Evolutionary conservation across 2,888 invertebrate genomes (phyloP).

Genomic region (Erebia epiphron): DNA sequence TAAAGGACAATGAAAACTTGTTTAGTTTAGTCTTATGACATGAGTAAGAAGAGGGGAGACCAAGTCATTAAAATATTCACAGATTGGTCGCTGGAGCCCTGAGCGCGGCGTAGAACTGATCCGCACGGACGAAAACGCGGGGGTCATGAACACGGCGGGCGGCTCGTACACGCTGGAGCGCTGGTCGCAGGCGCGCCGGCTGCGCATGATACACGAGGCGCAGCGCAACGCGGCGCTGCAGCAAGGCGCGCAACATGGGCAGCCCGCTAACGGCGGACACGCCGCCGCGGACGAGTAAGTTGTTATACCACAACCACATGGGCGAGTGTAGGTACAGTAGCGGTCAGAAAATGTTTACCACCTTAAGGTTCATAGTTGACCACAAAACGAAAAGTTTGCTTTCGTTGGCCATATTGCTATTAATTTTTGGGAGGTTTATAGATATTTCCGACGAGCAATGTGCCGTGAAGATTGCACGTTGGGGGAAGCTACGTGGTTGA

Average conservation of each 20-base stretch:
- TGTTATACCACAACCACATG: background rate
- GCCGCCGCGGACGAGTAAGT: constrained; percentile 28
- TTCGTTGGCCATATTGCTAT: no score
- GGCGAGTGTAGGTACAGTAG: no score
- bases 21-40: no score
- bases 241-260: constrained; percentile 11
- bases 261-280: constrained; percentile 45
- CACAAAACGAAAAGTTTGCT: no score
- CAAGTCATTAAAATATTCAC: background rate
- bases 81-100: constrained; percentile 72
- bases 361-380: no score
- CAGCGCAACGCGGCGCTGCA: constrained; percentile 60
- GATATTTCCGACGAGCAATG: no score
- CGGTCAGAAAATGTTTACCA: no score
- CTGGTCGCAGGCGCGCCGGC: constrained; percentile 73
- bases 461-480: no score
- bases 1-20: no score
- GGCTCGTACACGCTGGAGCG: constrained; percentile 76
- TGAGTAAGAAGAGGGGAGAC: no score
- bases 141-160: constrained; percentile 53
- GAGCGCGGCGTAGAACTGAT: constrained; percentile 72
- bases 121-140: constrained; percentile 60
- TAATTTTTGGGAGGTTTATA: no score
- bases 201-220: constrained; percentile 77
- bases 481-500: no score